Evolutionary conservation across 2,888 invertebrate species (phyloP).

Genomic region (Ryuthela nishihirai): DNA sequence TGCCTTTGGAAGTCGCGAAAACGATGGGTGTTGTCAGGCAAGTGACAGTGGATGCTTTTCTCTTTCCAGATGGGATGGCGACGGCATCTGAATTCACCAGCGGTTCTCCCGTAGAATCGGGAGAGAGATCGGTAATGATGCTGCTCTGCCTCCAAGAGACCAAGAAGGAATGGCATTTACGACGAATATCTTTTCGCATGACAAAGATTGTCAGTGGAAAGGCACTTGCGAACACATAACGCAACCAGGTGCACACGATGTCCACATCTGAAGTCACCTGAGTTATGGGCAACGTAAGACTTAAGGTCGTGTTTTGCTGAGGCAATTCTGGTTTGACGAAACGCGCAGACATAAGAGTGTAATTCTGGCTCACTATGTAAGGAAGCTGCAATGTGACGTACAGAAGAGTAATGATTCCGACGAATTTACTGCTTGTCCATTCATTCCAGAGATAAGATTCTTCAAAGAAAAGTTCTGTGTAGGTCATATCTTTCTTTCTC

Average conservation of each 20-base stretch:
- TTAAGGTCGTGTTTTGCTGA: slow-evolving; percentile 5
- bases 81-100: slow-evolving; percentile 9
- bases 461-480: slow-evolving; percentile 29
- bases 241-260: slow-evolving; percentile 8
- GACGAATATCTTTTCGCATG: slow-evolving; percentile 19
- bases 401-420: slow-evolving; percentile 4
- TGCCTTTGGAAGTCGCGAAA: slow-evolving; percentile 11
- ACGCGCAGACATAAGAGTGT: not conserved
- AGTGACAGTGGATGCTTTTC: slow-evolving; percentile 14
- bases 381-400: slow-evolving; percentile 17
- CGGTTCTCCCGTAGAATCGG: not conserved
- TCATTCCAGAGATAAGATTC: slow-evolving; percentile 31
- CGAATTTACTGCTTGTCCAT: slow-evolving; percentile 23
- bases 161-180: slow-evolving; percentile 11
- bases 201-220: slow-evolving; percentile 11
- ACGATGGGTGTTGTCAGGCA: slow-evolving; percentile 17
- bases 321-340: not conserved
- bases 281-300: not conserved
- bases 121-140: not conserved
- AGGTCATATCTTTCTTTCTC: slow-evolving; percentile 11
- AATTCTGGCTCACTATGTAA: slow-evolving; percentile 4
- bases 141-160: slow-evolving; percentile 5
- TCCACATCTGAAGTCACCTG: slow-evolving; percentile 8
- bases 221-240: slow-evolving; percentile 9
- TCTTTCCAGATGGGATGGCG: slow-evolving; percentile 12